Evolutionary conservation across 2,888 invertebrate species (phyloP).

Genomic region (Bellardia bayeri): DNA sequence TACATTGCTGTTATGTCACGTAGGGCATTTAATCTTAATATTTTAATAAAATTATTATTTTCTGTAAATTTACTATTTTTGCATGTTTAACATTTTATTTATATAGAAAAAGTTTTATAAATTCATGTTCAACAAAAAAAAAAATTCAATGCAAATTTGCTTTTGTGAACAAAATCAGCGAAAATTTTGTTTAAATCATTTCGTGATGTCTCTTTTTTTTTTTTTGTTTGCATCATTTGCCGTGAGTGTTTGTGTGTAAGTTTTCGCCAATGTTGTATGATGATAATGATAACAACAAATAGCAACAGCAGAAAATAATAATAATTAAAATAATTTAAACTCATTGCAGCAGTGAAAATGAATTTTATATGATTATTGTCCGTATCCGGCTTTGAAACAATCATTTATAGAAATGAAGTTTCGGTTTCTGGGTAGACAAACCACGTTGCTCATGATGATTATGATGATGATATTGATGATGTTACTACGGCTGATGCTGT

Average conservation of each 20-base stretch:
- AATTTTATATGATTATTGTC: conserved; percentile 61
- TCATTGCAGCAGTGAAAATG: conserved; percentile 50
- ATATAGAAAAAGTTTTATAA: conserved; percentile 17
- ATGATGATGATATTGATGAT: too few relatives aligned
- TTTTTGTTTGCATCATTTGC: conserved; percentile 1
- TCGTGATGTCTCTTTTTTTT: conserved; percentile 61
- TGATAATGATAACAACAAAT: conserved; percentile 44
- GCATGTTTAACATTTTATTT: conserved; percentile 55
- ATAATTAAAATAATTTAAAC: conserved; percentile 70
- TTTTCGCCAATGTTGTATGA: conserved; percentile 12
- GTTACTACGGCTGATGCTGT: not conserved
- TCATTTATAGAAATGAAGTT: conserved; percentile 61
- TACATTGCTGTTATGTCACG: conserved; percentile 62
- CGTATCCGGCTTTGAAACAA: conserved; percentile 66
- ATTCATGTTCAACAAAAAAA: conserved; percentile 2
- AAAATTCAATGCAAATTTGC: conserved; percentile 44
- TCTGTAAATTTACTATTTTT: conserved; percentile 46
- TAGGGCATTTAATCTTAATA: conserved; percentile 68
- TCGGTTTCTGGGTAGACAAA: conserved; percentile 47
- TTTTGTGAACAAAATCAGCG: conserved; percentile 23
- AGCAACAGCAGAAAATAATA: conserved; percentile 43
- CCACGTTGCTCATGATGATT: not conserved
- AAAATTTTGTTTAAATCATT: conserved; percentile 51
- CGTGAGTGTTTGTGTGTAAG: conserved; percentile 13
- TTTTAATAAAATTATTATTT: conserved; percentile 44